A percentile compares a stretch with the other conserved stretches of the same genome.
These are phyloP conservation scores for Pseudopipra pipra DNA, from an alignment of 2,113 vertebrate species.

Conservation along the genomic window DNA sequence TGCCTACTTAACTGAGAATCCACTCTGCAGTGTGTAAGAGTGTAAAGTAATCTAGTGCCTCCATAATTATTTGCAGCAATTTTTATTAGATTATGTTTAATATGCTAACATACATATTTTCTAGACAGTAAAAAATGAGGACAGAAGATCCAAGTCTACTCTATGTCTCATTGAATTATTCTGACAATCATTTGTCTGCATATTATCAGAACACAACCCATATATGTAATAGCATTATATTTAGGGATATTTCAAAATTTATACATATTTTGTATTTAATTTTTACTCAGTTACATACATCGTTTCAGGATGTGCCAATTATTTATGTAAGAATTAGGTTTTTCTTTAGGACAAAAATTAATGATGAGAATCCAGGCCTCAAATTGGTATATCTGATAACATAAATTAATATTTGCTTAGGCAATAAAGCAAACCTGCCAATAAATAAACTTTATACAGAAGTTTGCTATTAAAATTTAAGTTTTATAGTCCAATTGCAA, in stretches of 20 bases:
- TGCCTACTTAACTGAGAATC: conserved; percentile 27
- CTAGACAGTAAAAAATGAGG: background rate
- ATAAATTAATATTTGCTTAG: background rate
- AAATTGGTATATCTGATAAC: background rate
- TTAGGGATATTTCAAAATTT: background rate
- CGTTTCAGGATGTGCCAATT: background rate
- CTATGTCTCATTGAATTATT: background rate
- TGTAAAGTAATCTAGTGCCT: conserved; percentile 5
- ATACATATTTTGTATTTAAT: background rate
- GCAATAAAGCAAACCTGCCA: background rate
- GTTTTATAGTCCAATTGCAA: background rate
- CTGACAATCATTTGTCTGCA: background rate
- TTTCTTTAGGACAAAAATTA: background rate
- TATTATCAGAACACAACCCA: background rate
- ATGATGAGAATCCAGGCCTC: background rate
- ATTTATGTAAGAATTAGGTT: background rate
- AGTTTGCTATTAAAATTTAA: background rate
- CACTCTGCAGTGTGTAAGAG: background rate
- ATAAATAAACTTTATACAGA: background rate
- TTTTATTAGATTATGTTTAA: conserved; percentile 26
- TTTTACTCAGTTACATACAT: background rate
- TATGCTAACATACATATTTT: conserved; percentile 17
- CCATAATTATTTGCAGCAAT: conserved; percentile 35
- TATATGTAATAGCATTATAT: background rate
- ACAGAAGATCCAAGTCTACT: background rate